phyloP scores from a whole-genome alignment of 2,888 invertebrate species.

The Axea sp. region DNA sequence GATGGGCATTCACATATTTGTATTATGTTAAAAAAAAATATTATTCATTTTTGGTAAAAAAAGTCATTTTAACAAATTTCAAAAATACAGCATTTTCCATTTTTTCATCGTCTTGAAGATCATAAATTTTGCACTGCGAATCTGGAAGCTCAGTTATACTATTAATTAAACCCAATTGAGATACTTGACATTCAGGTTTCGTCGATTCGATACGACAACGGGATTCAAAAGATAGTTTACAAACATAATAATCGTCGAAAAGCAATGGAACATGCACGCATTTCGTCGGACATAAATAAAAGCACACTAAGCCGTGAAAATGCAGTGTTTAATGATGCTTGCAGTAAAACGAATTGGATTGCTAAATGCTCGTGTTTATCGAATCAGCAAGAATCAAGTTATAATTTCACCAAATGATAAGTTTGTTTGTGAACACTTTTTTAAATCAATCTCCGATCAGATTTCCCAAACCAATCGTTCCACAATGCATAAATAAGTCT shows the following conservation, averaged over 20 bases:
- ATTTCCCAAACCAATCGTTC: too few species aligned
- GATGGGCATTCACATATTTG: too few species aligned
- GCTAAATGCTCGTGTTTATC: constrained; percentile 29
- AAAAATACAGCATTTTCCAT: too few species aligned
- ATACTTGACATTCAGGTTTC: too few species aligned
- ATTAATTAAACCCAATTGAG: too few species aligned
- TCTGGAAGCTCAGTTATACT: too few species aligned
- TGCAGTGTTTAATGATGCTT: constrained; percentile 15
- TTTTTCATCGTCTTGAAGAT: too few species aligned
- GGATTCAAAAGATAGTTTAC: constrained; percentile 27
- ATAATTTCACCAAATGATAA: constrained; percentile 4
- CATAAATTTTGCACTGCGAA: too few species aligned
- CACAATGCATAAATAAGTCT: too few species aligned
- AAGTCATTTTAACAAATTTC: too few species aligned
- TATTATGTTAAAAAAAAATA: too few species aligned
- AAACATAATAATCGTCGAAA: constrained; percentile 22
- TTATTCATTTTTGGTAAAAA: too few species aligned
- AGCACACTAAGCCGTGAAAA: constrained; percentile 34
- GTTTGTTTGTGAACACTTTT: not conserved
- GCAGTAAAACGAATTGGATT: constrained; percentile 21
- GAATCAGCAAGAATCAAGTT: not conserved
- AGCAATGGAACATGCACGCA: constrained; percentile 12
- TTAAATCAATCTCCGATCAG: constrained; percentile 6
- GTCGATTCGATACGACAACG: constrained; percentile 3
- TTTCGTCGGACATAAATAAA: constrained; percentile 31